Conservation (phyloP, 2,797 vertebrate species). For the Sparus aurata region DNA sequence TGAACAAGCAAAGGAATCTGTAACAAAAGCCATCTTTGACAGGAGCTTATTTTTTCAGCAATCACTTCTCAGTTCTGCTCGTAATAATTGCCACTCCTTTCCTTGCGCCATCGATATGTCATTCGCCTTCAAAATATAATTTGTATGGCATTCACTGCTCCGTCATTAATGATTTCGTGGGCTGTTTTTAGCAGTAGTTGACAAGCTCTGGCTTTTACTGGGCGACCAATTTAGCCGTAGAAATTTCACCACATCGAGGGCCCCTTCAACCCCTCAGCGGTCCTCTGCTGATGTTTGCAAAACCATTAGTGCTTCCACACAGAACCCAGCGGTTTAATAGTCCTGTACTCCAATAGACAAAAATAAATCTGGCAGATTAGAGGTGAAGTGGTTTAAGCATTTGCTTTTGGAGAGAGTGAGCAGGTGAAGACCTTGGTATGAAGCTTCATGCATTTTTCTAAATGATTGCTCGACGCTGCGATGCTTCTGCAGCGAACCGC, state of each 20-base stretch:
- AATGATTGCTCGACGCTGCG: constrained; percentile 4
- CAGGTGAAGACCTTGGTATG: constrained; percentile 42
- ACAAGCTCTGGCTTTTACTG: constrained; percentile 38
- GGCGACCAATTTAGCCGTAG: constrained; percentile 32
- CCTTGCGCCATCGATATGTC: background rate
- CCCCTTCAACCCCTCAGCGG: constrained; percentile 47
- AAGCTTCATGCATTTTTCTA: constrained; percentile 31
- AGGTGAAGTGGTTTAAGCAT: constrained; percentile 54
- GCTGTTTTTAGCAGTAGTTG: constrained; percentile 24
- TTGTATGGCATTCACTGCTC: background rate
- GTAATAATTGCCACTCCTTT: constrained; percentile 5
- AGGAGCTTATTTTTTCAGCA: constrained; percentile 17
- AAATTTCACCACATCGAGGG: constrained; percentile 35
- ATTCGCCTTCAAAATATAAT: constrained; percentile 19
- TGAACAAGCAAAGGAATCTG: constrained; percentile 10
- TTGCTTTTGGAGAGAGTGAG: constrained; percentile 36
- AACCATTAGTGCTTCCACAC: constrained; percentile 61
- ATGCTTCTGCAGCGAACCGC: constrained; percentile 11
- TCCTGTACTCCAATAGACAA: constrained; percentile 46
- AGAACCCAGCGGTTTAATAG: constrained; percentile 57
- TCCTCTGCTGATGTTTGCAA: constrained; percentile 63
- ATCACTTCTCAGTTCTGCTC: constrained; percentile 26
- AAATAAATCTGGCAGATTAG: constrained; percentile 50
- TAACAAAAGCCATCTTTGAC: constrained; percentile 24
- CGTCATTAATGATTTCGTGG: constrained; percentile 23